A percentile compares a stretch with the other conserved stretches of the same genome.
Conservation (phyloP, 2,797 vertebrate genomes). For the Salmo trutta region DNA sequence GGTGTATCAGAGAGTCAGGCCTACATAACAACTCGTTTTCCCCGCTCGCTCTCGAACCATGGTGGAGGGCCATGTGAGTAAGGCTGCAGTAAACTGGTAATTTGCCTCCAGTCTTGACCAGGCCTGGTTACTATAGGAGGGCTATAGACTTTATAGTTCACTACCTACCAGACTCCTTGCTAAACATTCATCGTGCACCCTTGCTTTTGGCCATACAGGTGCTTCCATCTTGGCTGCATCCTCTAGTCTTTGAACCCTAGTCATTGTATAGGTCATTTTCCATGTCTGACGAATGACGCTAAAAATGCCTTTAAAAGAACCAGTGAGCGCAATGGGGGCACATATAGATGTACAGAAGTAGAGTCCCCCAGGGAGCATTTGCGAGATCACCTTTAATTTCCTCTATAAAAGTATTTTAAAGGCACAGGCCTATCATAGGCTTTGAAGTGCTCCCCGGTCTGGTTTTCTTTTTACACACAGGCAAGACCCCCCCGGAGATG, state of each 20-base stretch:
- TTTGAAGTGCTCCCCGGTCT: conserved; percentile 17
- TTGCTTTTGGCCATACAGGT: not conserved
- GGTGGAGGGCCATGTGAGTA: not conserved
- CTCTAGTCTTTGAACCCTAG: not conserved
- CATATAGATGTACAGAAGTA: not conserved
- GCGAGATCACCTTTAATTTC: conserved; percentile 14
- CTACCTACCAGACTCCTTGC: too few species aligned
- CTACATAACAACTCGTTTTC: not conserved
- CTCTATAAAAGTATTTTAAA: not conserved
- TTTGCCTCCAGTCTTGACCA: not conserved
- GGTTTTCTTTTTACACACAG: conserved; percentile 11
- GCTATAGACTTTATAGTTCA: not conserved
- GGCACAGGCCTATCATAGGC: not conserved
- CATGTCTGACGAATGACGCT: not conserved
- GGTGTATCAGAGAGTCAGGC: too few species aligned
- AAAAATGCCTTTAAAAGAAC: not conserved
- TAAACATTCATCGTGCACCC: not conserved
- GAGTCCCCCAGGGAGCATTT: not conserved
- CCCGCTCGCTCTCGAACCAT: not conserved
- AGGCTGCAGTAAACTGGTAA: not conserved
- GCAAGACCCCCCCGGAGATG: not conserved
- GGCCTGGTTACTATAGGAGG: not conserved
- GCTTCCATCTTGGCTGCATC: not conserved
- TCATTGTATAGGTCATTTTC: not conserved
- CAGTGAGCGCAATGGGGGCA: not conserved